A percentile compares a stretch with the other conserved stretches of the same genome.
phyloP scores from a whole-genome alignment of 2,888 invertebrate genomes.

The Blastobasis adustella region DNA sequence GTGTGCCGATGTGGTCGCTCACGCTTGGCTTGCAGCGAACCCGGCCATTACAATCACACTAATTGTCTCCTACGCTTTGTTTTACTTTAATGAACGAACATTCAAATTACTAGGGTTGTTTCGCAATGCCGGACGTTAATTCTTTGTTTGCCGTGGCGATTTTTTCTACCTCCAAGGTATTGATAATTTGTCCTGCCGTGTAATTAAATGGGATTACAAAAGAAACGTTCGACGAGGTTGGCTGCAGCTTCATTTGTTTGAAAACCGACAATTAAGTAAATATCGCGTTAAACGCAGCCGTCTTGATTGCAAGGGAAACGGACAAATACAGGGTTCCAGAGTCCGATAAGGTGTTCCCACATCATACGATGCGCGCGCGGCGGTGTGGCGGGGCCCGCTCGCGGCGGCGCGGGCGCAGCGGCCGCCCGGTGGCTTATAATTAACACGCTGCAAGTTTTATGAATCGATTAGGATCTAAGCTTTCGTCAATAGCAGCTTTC shows the following conservation, averaged over 20 bases:
- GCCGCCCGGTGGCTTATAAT: slow-evolving; percentile 72
- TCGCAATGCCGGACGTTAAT: slow-evolving; percentile 26
- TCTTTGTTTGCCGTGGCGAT: slow-evolving; percentile 19
- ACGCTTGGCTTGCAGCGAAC: slow-evolving; percentile 46
- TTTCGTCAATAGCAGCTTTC: slow-evolving; percentile 73
- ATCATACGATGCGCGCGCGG: neutral
- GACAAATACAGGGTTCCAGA: slow-evolving; percentile 52
- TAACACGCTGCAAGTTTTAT: slow-evolving; percentile 73
- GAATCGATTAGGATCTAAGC: slow-evolving; percentile 74
- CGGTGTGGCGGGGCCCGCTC: slow-evolving; percentile 28
- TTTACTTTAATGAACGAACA: slow-evolving; percentile 32
- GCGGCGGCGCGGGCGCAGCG: slow-evolving; percentile 34
- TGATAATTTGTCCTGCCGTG: slow-evolving; percentile 7
- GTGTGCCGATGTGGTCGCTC: slow-evolving; percentile 41
- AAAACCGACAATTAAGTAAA: slow-evolving; percentile 20
- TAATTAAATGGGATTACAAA: slow-evolving; percentile 13
- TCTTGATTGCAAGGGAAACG: slow-evolving; percentile 53
- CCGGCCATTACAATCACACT: slow-evolving; percentile 36
- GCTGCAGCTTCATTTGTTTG: slow-evolving; percentile 12
- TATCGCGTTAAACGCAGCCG: slow-evolving; percentile 32
- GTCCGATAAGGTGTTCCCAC: too few species aligned
- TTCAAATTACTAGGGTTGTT: slow-evolving; percentile 33
- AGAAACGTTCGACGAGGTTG: slow-evolving; percentile 8
- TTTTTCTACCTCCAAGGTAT: slow-evolving; percentile 19
- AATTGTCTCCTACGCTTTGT: slow-evolving; percentile 39